phyloP scores from a whole-genome alignment of 2,888 invertebrate species.

The Platycheirus rosarum region DNA sequence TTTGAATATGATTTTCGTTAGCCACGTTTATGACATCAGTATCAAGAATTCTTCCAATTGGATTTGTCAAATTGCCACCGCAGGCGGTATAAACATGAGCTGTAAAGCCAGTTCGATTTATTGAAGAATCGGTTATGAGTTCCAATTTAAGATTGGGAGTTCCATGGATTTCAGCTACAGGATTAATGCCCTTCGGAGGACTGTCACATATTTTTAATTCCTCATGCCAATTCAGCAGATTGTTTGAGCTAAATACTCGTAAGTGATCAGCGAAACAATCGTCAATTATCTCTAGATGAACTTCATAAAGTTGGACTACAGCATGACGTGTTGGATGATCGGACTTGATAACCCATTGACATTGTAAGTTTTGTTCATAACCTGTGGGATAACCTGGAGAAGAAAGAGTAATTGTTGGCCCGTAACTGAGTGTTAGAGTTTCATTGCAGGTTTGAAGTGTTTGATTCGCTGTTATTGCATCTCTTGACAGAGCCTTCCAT shows the following conservation, averaged over 20 bases:
- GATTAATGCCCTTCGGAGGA: slow-evolving; percentile 80
- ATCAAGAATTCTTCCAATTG: slow-evolving; percentile 84
- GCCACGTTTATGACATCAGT: slow-evolving; percentile 48
- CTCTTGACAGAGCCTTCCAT: slow-evolving; percentile 78
- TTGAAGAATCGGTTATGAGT: slow-evolving; percentile 86
- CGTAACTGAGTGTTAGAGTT: slow-evolving; percentile 76
- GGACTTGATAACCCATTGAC: slow-evolving; percentile 89
- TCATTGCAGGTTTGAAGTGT: slow-evolving; percentile 75
- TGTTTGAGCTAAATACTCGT: slow-evolving; percentile 84
- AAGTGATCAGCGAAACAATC: slow-evolving; percentile 86
- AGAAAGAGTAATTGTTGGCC: slow-evolving; percentile 80
- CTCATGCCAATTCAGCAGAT: slow-evolving; percentile 84
- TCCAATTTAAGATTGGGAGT: slow-evolving; percentile 86
- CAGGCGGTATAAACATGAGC: slow-evolving; percentile 85
- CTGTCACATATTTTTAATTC: slow-evolving; percentile 84
- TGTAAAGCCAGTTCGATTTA: slow-evolving; percentile 87
- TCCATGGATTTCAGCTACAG: slow-evolving; percentile 80
- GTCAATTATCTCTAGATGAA: slow-evolving; percentile 85
- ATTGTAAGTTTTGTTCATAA: slow-evolving; percentile 86
- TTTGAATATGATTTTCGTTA: slow-evolving; percentile 20
- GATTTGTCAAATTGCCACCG: slow-evolving; percentile 86
- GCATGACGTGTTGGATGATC: slow-evolving; percentile 85
- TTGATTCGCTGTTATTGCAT: slow-evolving; percentile 67
- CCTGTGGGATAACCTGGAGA: slow-evolving; percentile 91
- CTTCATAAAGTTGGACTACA: slow-evolving; percentile 83